phyloP scores from a whole-genome alignment of 2,113 vertebrate genomes.

The Tyrannus savana region DNA sequence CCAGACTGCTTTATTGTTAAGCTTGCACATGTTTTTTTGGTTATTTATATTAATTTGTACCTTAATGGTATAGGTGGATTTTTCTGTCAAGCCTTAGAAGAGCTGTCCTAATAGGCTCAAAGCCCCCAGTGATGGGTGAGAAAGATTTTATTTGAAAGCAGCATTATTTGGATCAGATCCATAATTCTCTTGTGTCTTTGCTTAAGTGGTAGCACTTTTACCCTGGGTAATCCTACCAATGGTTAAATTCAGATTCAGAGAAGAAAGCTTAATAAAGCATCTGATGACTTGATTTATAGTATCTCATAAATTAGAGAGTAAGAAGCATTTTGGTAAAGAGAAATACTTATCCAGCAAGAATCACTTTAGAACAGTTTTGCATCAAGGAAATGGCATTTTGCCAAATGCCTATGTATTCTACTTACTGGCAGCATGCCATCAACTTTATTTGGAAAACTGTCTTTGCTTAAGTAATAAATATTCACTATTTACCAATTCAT shows the following conservation, averaged over 20 bases:
- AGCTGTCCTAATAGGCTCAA: neutral
- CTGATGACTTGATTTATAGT: conserved; percentile 15
- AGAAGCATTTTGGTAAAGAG: conserved; percentile 39
- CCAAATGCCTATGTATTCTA: conserved; percentile 23
- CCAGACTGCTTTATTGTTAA: neutral
- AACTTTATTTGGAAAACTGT: conserved; percentile 41
- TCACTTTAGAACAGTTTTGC: conserved; percentile 10
- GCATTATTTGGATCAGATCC: neutral
- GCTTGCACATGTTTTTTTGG: neutral
- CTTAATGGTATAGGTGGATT: neutral
- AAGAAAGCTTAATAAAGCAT: conserved; percentile 23
- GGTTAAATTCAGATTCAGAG: conserved; percentile 26
- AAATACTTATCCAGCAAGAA: conserved; percentile 1
- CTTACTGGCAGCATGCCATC: conserved; percentile 29
- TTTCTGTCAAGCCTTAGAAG: neutral
- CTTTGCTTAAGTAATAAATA: conserved; percentile 54
- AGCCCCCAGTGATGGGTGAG: neutral
- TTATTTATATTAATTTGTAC: neutral
- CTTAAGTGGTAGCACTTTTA: neutral
- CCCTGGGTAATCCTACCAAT: neutral
- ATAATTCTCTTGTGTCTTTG: neutral
- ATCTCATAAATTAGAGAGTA: conserved; percentile 28
- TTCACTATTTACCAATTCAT: conserved; percentile 46
- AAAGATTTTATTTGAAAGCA: neutral
- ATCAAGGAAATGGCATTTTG: conserved; percentile 44